phyloP scores from a whole-genome alignment of 2,113 vertebrate genomes.

The Jacana jacana region DNA sequence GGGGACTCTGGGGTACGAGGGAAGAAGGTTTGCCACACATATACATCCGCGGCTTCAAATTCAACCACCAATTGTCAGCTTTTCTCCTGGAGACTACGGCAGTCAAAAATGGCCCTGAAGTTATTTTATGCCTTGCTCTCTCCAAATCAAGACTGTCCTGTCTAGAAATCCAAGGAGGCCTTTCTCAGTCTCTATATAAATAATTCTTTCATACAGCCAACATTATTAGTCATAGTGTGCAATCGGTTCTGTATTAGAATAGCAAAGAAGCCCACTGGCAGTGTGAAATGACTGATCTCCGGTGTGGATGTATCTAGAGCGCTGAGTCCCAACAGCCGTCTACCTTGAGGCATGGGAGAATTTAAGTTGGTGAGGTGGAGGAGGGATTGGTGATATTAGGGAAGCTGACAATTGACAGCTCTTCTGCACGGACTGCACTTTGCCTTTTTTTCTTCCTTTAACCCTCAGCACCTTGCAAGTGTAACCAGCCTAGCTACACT shows the following conservation, averaged over 20 bases:
- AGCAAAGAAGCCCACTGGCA: slow-evolving; percentile 52
- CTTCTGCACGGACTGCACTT: not conserved
- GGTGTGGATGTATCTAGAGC: slow-evolving; percentile 40
- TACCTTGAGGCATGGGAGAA: slow-evolving; percentile 57
- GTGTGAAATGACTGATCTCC: slow-evolving; percentile 66
- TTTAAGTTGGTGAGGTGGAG: slow-evolving; percentile 37
- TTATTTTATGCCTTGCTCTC: slow-evolving; percentile 60
- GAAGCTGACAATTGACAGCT: slow-evolving; percentile 40
- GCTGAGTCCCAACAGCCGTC: not conserved
- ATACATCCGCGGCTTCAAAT: not conserved
- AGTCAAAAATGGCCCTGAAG: slow-evolving; percentile 24
- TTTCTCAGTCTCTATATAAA: slow-evolving; percentile 66
- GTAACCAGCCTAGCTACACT: not conserved
- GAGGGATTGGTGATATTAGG: slow-evolving; percentile 38
- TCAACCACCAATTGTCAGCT: slow-evolving; percentile 10
- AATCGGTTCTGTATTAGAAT: slow-evolving; percentile 56
- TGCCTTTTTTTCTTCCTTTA: not conserved
- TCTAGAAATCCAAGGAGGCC: slow-evolving; percentile 66
- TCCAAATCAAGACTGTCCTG: slow-evolving; percentile 60
- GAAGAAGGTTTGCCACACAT: not conserved
- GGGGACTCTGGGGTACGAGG: not conserved
- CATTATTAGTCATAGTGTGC: slow-evolving; percentile 71
- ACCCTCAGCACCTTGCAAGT: not conserved
- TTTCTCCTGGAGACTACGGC: not conserved
- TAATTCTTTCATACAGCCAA: slow-evolving; percentile 70